Evolutionary conservation across 2,888 invertebrate genomes (phyloP).

Genomic region (Steinernema scapterisci): DNA sequence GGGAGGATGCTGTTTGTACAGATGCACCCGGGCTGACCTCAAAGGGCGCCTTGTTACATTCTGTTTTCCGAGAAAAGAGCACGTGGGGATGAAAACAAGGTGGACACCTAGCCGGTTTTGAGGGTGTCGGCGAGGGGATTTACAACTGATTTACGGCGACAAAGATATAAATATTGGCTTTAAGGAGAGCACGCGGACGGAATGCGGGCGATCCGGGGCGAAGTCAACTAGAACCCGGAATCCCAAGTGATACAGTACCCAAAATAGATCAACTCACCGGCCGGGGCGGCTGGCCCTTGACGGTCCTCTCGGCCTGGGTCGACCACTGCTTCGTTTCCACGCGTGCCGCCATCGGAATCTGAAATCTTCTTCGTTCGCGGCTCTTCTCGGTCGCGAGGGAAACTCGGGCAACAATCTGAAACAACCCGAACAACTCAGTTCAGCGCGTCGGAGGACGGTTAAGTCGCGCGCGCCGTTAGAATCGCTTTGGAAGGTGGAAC

Average conservation of each 20-base stretch:
- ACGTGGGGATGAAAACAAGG: no score
- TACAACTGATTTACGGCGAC: no score
- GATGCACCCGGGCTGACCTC: background rate
- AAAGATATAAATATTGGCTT: no score
- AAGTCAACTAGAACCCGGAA: no score
- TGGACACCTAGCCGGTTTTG: no score
- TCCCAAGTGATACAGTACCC: no score
- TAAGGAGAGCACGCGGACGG: background rate
- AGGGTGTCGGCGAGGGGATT: no score
- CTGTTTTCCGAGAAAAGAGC: no score
- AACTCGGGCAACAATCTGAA: conserved; percentile 17
- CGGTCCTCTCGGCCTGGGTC: conserved; percentile 47
- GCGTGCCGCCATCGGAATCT: conserved; percentile 12
- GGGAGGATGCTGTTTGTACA: background rate
- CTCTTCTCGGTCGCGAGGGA: background rate
- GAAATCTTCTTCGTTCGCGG: background rate
- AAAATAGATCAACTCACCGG: conserved; percentile 48
- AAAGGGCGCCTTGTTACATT: no score
- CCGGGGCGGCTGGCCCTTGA: conserved; percentile 51
- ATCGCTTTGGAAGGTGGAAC: conserved; percentile 8
- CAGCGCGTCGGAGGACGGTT: background rate
- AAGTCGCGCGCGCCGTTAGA: conserved; percentile 31
- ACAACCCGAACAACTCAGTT: background rate
- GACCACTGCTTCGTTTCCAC: conserved; percentile 48
- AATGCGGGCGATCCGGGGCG: background rate